Conservation (phyloP, 2,797 vertebrate genomes). For the Amblyopsis hoosieri region DNA sequence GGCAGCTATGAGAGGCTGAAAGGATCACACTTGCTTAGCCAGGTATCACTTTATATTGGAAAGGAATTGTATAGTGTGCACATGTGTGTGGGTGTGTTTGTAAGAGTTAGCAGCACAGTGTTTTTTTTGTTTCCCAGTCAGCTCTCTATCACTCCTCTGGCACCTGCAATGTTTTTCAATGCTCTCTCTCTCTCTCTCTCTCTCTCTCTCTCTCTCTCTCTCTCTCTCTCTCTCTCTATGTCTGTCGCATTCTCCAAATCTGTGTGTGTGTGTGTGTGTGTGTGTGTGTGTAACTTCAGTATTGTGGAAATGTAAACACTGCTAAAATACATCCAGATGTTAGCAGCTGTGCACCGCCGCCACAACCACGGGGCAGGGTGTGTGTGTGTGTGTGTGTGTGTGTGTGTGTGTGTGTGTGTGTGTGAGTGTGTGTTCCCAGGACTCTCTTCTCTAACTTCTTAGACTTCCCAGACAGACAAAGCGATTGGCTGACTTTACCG, state of each 20-base stretch:
- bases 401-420: conserved; percentile 9
- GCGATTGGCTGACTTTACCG: conserved; percentile 57
- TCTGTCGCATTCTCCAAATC: background rate
- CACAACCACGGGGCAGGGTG: conserved; percentile 72
- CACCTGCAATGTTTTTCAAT: conserved; percentile 82
- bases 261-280: conserved; percentile 4
- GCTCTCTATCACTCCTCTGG: conserved; percentile 78
- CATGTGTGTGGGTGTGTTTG: background rate
- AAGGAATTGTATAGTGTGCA: conserved; percentile 47
- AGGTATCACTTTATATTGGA: conserved; percentile 77
- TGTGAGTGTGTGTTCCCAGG: conserved; percentile 26
- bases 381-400: conserved; percentile 31
- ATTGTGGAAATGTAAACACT: conserved; percentile 85
- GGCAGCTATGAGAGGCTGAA: too few relatives aligned
- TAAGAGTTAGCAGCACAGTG: conserved; percentile 48
- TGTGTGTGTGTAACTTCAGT: conserved; percentile 70
- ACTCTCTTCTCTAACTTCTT: conserved; percentile 51
- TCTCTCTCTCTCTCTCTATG: conserved; percentile 10
- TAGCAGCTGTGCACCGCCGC: conserved; percentile 78
- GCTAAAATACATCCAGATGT: conserved; percentile 86
- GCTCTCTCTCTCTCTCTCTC: conserved; percentile 48
- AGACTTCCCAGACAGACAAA: conserved; percentile 55
- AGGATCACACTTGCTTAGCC: conserved; percentile 44
- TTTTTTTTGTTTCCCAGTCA: conserved; percentile 69
- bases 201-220: background rate